These are phyloP conservation scores for Chondrilla cf. caribensis DNA, from an alignment of 37 sponge, comb jelly and placozoan species.

Conservation along the genomic window DNA sequence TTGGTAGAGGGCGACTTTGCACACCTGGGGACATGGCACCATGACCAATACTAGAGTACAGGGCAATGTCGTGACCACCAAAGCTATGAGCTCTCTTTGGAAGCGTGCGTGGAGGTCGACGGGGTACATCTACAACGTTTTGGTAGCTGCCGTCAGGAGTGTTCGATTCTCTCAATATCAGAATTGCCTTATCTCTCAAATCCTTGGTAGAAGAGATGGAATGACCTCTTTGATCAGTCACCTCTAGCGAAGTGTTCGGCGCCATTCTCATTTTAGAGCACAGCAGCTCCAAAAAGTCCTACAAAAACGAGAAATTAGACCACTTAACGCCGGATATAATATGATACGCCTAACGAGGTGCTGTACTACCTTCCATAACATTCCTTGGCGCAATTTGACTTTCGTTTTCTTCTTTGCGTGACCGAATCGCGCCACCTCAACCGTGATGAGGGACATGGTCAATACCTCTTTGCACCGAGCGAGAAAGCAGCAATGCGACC, in stretches of 20 bases:
- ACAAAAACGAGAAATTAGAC: neutral
- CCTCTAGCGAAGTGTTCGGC: neutral
- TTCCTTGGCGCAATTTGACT: neutral
- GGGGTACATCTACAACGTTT: neutral
- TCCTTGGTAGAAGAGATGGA: neutral
- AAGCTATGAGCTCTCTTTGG: conserved; percentile 17
- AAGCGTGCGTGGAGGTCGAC: too few species aligned
- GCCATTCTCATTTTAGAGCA: neutral
- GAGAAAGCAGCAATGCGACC: too few species aligned
- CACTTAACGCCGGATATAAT: too few species aligned
- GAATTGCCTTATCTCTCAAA: neutral
- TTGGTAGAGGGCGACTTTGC: neutral
- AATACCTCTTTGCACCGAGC: too few species aligned
- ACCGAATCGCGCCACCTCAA: neutral
- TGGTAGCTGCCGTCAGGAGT: neutral
- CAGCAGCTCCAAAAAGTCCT: conserved; percentile 9
- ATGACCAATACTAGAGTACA: neutral
- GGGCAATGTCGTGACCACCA: neutral
- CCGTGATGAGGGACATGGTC: neutral
- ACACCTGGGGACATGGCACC: neutral
- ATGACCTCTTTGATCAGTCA: neutral
- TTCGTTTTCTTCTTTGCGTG: conserved; percentile 14
- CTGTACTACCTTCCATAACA: neutral
- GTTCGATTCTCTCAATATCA: neutral
- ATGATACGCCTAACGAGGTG: too few species aligned